Conservation (phyloP, 2,888 invertebrate species). For the Ectemnius continuus region DNA sequence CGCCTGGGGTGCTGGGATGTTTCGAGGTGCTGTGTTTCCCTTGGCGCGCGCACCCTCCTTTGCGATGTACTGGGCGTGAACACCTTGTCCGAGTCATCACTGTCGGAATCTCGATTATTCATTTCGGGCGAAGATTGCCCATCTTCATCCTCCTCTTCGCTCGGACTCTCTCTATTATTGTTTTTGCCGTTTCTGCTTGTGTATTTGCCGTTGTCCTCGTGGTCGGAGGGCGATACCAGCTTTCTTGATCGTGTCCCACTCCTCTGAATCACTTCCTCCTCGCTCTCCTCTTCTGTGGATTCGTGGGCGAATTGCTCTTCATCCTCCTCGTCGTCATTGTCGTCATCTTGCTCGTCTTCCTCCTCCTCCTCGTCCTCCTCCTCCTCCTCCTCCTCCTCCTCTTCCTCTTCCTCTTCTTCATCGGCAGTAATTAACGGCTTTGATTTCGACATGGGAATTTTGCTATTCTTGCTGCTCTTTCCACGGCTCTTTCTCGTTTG, state of each 20-base stretch:
- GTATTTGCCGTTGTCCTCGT: slow-evolving; percentile 21
- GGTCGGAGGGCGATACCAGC: slow-evolving; percentile 39
- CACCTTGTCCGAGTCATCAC: slow-evolving; percentile 61
- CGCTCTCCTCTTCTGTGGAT: slow-evolving; percentile 66
- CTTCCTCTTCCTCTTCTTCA: slow-evolving; percentile 62
- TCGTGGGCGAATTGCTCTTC: slow-evolving; percentile 57
- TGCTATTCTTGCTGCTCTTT: slow-evolving; percentile 66
- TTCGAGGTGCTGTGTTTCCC: slow-evolving; percentile 56
- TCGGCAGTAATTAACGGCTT: slow-evolving; percentile 56
- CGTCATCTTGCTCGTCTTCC: slow-evolving; percentile 54
- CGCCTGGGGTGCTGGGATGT: slow-evolving; percentile 55
- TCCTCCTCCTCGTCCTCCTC: slow-evolving; percentile 57
- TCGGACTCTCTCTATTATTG: slow-evolving; percentile 41
- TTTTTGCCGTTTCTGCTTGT: slow-evolving; percentile 38
- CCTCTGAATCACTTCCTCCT: slow-evolving; percentile 61
- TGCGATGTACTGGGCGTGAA: slow-evolving; percentile 52
- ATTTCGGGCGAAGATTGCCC: slow-evolving; percentile 40
- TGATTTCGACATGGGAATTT: slow-evolving; percentile 61
- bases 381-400: slow-evolving; percentile 60
- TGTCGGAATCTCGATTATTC: slow-evolving; percentile 56
- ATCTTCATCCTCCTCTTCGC: slow-evolving; percentile 47
- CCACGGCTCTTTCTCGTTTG: slow-evolving; percentile 69
- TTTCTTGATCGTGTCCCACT: slow-evolving; percentile 63
- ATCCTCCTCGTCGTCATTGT: slow-evolving; percentile 59
- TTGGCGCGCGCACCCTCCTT: slow-evolving; percentile 51